Conservation (phyloP, 2,113 vertebrate species). For the Rhynchomys soricoides region DNA sequence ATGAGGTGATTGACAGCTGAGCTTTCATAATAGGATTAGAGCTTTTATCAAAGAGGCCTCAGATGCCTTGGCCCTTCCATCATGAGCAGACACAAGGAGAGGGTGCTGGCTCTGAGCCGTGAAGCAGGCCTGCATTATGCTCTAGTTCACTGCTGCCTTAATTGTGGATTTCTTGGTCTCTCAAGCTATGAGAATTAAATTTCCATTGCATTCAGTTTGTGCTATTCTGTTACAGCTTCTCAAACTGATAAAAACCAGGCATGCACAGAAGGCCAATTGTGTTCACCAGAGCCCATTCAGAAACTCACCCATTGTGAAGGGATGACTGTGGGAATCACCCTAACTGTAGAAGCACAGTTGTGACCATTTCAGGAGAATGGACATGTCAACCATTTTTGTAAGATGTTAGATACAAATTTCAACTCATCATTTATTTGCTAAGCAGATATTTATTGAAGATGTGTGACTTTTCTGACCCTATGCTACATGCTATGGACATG, state of each 20-base stretch:
- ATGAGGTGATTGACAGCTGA: not conserved
- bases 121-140: not conserved
- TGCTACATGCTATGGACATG: not conserved
- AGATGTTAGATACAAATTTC: not conserved
- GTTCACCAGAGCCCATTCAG: not conserved
- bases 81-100: not conserved
- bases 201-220: not conserved
- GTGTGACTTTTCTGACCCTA: not conserved
- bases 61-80: not conserved
- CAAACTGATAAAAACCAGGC: not conserved
- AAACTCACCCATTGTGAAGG: not conserved
- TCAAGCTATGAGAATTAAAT: not conserved
- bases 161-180: not conserved
- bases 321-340: not conserved
- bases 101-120: not conserved
- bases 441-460: not conserved
- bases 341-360: not conserved
- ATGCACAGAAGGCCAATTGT: not conserved
- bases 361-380: not conserved
- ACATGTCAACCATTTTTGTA: not conserved
- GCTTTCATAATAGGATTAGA: not conserved
- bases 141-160: not conserved
- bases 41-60: not conserved
- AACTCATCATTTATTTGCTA: not conserved
- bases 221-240: not conserved